These are phyloP conservation scores for Galleria mellonella DNA, from an alignment of 1,140 invertebrate genomes.

Conservation along the genomic window DNA sequence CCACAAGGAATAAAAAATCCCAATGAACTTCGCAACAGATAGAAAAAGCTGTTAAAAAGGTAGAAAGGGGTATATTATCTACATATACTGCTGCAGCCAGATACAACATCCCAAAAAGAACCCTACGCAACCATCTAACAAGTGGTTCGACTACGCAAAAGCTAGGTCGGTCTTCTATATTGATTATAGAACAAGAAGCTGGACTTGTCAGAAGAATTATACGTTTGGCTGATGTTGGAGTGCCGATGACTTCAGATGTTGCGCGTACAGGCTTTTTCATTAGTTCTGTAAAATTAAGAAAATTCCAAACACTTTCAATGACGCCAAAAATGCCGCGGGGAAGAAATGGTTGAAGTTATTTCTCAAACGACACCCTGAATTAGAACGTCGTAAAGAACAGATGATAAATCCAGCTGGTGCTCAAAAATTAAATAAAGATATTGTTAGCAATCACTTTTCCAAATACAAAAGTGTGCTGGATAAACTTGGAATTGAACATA, in stretches of 20 bases:
- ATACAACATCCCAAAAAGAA: not conserved
- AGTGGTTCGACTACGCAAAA: not conserved
- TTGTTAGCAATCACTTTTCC: conserved; percentile 39
- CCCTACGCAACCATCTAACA: not conserved
- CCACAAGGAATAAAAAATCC: conserved; percentile 4
- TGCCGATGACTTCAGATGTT: not conserved
- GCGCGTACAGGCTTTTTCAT: not conserved
- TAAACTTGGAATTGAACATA: conserved; percentile 14
- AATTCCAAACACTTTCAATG: conserved; percentile 6
- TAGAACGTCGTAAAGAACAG: conserved; percentile 28
- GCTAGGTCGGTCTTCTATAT: not conserved
- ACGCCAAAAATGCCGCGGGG: conserved; percentile 15
- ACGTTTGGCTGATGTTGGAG: not conserved
- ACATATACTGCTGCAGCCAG: not conserved
- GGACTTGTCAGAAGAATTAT: not conserved
- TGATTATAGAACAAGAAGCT: not conserved
- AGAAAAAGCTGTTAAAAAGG: not conserved
- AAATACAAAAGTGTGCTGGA: conserved; percentile 29
- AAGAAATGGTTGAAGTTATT: conserved; percentile 21
- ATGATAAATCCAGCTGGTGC: conserved; percentile 44
- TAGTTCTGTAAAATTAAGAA: not conserved
- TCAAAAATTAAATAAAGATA: conserved; percentile 37
- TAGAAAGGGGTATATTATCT: not conserved
- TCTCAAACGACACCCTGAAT: conserved; percentile 14
- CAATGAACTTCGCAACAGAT: conserved; percentile 6